Conservation (phyloP, 1,140 invertebrate species). For the Sminthurinus signatus region DNA sequence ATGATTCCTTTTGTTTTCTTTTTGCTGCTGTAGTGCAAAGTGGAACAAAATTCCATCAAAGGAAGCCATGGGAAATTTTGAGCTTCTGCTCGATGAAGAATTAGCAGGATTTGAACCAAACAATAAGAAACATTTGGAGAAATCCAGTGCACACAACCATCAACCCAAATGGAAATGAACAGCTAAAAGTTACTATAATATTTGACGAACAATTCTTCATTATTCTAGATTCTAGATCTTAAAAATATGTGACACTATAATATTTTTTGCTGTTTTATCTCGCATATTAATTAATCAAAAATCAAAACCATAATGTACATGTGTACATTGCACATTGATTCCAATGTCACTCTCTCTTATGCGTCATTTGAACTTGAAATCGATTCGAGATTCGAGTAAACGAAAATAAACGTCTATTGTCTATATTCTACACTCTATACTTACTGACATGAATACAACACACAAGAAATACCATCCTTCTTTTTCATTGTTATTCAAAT, state of each 20-base stretch:
- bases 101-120: slow-evolving; percentile 46
- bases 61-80: slow-evolving; percentile 79
- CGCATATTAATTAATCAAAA: no score
- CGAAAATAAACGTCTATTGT: no score
- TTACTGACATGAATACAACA: no score
- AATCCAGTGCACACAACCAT: slow-evolving; percentile 14
- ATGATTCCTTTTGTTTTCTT: slow-evolving; percentile 34
- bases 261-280: background rate
- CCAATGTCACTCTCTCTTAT: no score
- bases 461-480: no score
- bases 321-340: no score
- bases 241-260: background rate
- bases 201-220: background rate
- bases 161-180: slow-evolving; percentile 41
- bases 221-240: background rate
- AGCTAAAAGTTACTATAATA: background rate
- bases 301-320: no score
- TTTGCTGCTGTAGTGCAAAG: slow-evolving; percentile 58
- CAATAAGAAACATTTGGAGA: slow-evolving; percentile 24
- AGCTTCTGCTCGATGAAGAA: slow-evolving; percentile 81
- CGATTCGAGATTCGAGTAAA: no score
- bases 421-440: no score
- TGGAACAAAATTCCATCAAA: slow-evolving; percentile 81
- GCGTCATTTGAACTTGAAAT: no score
- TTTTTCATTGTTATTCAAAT: no score